phyloP scores from a whole-genome alignment of 1,140 invertebrate genomes.

The Tyrophagus putrescentiae region DNA sequence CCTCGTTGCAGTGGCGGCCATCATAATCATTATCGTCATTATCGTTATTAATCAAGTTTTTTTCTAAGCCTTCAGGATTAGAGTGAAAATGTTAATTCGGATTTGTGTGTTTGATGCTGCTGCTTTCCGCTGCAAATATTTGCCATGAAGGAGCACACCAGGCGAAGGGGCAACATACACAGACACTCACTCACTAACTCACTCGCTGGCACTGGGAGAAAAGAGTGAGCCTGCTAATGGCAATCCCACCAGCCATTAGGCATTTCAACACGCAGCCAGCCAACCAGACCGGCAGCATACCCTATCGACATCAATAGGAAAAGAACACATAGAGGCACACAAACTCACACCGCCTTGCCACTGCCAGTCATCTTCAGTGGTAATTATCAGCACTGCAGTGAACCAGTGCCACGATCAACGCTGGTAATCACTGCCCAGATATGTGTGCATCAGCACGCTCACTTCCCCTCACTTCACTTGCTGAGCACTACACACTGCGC shows the following conservation, averaged over 20 bases:
- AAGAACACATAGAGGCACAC: too few relatives aligned
- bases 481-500: too few relatives aligned
- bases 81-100: constrained; percentile 13
- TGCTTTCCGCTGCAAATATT: constrained; percentile 11
- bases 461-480: too few relatives aligned
- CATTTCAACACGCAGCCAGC: neutral
- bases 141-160: neutral
- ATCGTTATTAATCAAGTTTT: constrained; percentile 16
- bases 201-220: neutral
- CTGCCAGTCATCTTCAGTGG: too few relatives aligned
- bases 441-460: too few relatives aligned
- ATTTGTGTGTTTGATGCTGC: constrained; percentile 1
- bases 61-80: constrained; percentile 6
- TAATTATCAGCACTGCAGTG: neutral
- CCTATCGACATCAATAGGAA: too few relatives aligned
- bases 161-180: neutral
- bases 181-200: neutral
- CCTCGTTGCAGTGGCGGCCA: too few relatives aligned
- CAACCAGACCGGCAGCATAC: neutral
- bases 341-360: too few relatives aligned
- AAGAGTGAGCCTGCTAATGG: neutral
- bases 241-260: neutral
- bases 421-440: constrained; percentile 4
- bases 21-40: constrained; percentile 13
- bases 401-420: neutral